Base-by-base conservation (phyloP, 2,888 invertebrate genomes). In the Noctua fimbriata region DNA sequence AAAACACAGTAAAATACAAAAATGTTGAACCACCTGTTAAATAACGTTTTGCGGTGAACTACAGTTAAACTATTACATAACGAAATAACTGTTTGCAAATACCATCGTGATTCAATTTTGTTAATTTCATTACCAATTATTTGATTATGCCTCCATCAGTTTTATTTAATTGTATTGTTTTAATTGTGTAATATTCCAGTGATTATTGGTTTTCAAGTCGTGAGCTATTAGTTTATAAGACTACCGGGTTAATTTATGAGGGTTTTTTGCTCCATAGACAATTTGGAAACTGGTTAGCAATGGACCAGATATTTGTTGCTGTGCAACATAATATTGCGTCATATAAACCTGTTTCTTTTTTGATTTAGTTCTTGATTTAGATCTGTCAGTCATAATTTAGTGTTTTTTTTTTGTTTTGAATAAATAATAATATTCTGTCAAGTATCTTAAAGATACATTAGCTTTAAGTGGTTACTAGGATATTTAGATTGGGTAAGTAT, bases 101-200 rank as follows among this genome's bases (percentile, higher is more conserved):
- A 52, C 60, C 55, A 66, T 79, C 87, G 89, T 89, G 89, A 83
- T 87, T 89, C 79, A 84, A 87, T 87, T 89, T 84, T 73, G 70
- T 84, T 88, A 86, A 89, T 89, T 82, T 70, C 74, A 73, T 77
- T 76, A 69, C 32, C 65, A 74, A 74, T 67, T 75, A 74, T 65
- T 77, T 74, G 36, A 76, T 76, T 79, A 65, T 76, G 41, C 66
- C 63, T 76, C 41, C 28, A 73, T 75, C 21, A 70, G 49, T 81
- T 81, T 71, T 12, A 58, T 76, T 12, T 82, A 76, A 84, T 65
- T 58, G 44, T 79, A 73, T 73, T 72, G 49, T 79, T 81, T 82
- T 82, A 80, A 87, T 77, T 86, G 74, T 84, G 66, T 69, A 83
- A 82, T 69, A 78, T 70, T 77, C 32, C 7, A 60, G 32, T 44